Base-by-base conservation (phyloP, 2,888 invertebrate species). In the Lasioglossum morio region DNA sequence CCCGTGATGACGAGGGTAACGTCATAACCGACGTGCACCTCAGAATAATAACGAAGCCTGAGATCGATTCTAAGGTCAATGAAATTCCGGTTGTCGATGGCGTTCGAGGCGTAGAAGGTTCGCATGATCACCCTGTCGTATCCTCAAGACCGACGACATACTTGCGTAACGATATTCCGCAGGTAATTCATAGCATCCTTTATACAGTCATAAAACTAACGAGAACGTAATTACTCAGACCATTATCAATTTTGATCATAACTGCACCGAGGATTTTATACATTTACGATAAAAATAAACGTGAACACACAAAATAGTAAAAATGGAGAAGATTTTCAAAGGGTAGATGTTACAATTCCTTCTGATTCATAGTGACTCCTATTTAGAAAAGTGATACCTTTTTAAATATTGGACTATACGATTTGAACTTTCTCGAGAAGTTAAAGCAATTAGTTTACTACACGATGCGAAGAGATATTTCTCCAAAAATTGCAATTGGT, bases 81-180 rank as follows among this genome's bases (percentile, higher is more conserved):
- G 92, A 93, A 53, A 84, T 93, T 43, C 93, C 93, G 7, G 85
- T 93, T 5, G 88, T 93, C 60, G 89, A 92, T n/a, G 92, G 93
- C 53, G 73, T 90, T 72, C 90, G 87, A 12, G 93, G 91, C 37
- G 30, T 85, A 27, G 88, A 75, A 82, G 77, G 77, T 14, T 66
- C 85, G 8, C n/a, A 80, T 7, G 72, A 77, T 10, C 79, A 76
- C 12, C 77, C 75, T 27, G 77, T 84, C n/a, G 69, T 78, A 81
- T 72, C 66, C 30, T 78, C 72, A 63, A 63, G 40, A 63, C 37
- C 78, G 37, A 69, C 57, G 48, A 81, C 75, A 30, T 72, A 89
- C 46, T 81, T 82, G 30, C 72, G 77, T 77, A 87, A 91, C 30
- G 87, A 91, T 72, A 86, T 90, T 75, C 92, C 93, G 34, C 92